Percentiles rank a stretch among this genome's conserved stretches.
Evolutionary conservation across 2,113 vertebrate species (phyloP).

Genomic region (Varanus salvator): DNA sequence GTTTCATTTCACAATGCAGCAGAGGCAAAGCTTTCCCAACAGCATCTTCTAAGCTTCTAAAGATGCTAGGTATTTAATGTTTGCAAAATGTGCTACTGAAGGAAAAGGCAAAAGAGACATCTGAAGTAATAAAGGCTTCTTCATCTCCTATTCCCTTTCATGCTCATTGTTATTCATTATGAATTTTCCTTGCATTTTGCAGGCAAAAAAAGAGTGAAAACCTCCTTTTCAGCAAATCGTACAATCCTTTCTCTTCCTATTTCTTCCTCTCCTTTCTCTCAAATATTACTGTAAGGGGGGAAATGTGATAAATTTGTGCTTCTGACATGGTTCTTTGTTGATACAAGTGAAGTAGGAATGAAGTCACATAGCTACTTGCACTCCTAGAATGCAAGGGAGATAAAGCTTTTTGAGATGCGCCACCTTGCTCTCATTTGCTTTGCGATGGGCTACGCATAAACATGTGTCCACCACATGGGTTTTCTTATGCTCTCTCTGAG

Average conservation of each 20-base stretch:
- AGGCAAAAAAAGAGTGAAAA: background rate
- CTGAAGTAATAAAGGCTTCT: conserved; percentile 38
- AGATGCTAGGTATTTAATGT: conserved; percentile 42
- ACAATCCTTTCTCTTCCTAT: background rate
- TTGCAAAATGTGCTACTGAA: conserved; percentile 41
- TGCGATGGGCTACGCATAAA: background rate
- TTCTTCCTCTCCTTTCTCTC: background rate
- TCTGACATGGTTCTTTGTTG: background rate
- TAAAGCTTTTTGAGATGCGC: background rate
- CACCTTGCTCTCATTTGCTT: background rate
- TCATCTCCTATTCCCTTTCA: conserved; percentile 56
- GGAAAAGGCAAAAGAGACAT: background rate
- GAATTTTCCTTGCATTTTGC: conserved; percentile 42
- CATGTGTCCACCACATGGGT: too few relatives aligned
- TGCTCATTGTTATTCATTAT: conserved; percentile 37
- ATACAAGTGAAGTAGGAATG: background rate
- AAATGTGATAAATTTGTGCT: background rate
- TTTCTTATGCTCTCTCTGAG: background rate
- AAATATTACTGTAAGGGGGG: background rate
- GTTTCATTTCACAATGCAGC: conserved; percentile 8
- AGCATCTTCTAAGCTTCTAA: conserved; percentile 40
- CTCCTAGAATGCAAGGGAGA: background rate
- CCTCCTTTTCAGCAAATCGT: background rate
- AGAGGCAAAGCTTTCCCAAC: conserved; percentile 43
- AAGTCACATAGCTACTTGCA: background rate